Evolutionary conservation across 1,140 invertebrate species (phyloP).

Genomic region (Sweltsa coloradensis): DNA sequence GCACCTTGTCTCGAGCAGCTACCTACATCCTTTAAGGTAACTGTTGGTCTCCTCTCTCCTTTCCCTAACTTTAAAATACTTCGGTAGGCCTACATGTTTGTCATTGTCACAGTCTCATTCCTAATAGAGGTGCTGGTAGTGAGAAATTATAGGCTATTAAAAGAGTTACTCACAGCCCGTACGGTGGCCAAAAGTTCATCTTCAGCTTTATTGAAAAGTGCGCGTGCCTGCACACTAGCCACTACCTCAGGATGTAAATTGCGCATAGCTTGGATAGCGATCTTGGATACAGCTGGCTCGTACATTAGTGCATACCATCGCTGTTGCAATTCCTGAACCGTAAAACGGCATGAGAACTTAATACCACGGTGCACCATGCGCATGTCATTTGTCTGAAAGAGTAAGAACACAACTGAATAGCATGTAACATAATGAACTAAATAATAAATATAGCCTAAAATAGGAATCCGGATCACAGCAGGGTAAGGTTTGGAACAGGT

Average conservation of each 20-base stretch:
- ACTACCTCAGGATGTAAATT: slow-evolving; percentile 87
- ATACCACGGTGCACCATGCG: slow-evolving; percentile 78
- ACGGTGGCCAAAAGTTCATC: slow-evolving; percentile 75
- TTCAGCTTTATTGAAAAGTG: slow-evolving; percentile 80
- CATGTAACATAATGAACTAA: too few relatives aligned
- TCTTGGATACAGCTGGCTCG: slow-evolving; percentile 73
- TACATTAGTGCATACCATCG: slow-evolving; percentile 93
- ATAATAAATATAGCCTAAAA: too few relatives aligned
- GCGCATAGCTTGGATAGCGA: slow-evolving; percentile 83
- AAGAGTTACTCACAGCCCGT: slow-evolving; percentile 53
- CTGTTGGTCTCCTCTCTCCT: too few relatives aligned
- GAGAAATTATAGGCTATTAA: too few relatives aligned
- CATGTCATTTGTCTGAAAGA: slow-evolving; percentile 69
- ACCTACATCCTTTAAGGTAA: too few relatives aligned
- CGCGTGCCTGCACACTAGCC: slow-evolving; percentile 72
- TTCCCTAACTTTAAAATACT: neutral
- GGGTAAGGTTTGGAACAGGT: too few relatives aligned
- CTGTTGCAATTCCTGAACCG: slow-evolving; percentile 84
- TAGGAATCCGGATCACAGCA: too few relatives aligned
- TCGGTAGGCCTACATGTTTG: slow-evolving; percentile 1
- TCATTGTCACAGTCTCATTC: neutral
- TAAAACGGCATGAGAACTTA: slow-evolving; percentile 94
- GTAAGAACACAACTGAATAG: too few relatives aligned
- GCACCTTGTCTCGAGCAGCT: too few relatives aligned
- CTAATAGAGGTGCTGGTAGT: slow-evolving; percentile 7